Conservation (phyloP, 2,797 vertebrate species). For the Rhynchonycteris naso region DNA sequence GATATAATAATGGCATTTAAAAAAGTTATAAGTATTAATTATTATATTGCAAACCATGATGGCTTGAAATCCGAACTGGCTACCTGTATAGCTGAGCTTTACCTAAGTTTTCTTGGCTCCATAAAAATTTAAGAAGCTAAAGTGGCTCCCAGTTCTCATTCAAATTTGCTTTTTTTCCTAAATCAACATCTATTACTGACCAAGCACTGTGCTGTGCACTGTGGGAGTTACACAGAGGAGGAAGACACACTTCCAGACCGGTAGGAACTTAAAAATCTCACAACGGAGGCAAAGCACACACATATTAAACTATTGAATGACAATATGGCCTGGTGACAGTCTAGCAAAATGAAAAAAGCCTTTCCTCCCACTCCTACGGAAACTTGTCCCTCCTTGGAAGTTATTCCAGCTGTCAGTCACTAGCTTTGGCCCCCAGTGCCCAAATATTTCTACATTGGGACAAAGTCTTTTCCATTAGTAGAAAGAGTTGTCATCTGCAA, state of each 20-base stretch:
- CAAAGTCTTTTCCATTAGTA: conserved; percentile 68
- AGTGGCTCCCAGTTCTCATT: neutral
- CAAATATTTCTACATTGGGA: conserved; percentile 29
- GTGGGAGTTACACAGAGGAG: neutral
- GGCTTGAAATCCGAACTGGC: conserved; percentile 28
- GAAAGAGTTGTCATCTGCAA: conserved; percentile 46
- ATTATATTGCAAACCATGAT: neutral
- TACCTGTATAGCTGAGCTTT: conserved; percentile 23
- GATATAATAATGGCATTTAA: neutral
- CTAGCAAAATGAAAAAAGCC: neutral
- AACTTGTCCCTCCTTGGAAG: neutral
- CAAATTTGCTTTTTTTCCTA: neutral
- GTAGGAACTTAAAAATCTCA: neutral
- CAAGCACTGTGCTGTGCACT: neutral
- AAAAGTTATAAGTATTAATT: neutral
- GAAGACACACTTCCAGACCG: neutral
- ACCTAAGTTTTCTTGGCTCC: conserved; percentile 30
- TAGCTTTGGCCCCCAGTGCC: neutral
- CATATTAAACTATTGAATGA: neutral
- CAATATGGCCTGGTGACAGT: neutral
- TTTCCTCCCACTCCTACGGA: neutral
- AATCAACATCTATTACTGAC: neutral
- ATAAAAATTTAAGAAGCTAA: conserved; percentile 41
- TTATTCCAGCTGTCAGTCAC: neutral
- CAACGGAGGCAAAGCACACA: neutral